phyloP scores from a whole-genome alignment of 1,140 invertebrate species.

The Teleopsis dalmanni region DNA sequence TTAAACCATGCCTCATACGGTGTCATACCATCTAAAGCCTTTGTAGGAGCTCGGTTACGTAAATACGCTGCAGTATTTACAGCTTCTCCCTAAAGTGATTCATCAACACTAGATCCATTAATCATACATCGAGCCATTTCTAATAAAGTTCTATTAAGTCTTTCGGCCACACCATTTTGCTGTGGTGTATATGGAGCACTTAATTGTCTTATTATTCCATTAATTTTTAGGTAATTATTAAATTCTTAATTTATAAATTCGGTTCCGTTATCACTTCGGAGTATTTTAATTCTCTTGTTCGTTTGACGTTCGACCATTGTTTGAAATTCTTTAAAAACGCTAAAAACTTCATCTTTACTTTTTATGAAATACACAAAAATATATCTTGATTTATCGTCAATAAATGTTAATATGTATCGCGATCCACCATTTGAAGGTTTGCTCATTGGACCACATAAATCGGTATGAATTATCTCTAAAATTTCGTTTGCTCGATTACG shows the following conservation, averaged over 20 bases:
- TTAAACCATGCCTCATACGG: background rate
- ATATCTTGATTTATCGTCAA: constrained; percentile 39
- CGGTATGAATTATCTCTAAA: constrained; percentile 35
- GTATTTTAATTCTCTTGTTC: background rate
- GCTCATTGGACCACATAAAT: constrained; percentile 43
- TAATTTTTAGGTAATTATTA: constrained; percentile 5
- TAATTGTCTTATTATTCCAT: constrained; percentile 16
- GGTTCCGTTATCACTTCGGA: constrained; percentile 26
- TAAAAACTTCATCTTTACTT: constrained; percentile 19
- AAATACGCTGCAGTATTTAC: constrained; percentile 25
- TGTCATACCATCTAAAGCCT: background rate
- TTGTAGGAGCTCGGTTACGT: constrained; percentile 2
- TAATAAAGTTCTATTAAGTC: constrained; percentile 26
- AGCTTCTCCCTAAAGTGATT: constrained; percentile 46
- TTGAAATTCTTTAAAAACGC: constrained; percentile 11
- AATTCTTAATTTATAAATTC: constrained; percentile 21
- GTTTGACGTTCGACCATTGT: constrained; percentile 4
- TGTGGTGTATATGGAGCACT: constrained; percentile 30
- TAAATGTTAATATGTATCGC: constrained; percentile 37
- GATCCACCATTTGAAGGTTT: constrained; percentile 23
- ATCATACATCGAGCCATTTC: constrained; percentile 25
- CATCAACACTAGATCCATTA: constrained; percentile 28
- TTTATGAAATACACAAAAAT: constrained; percentile 40
- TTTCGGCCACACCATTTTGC: constrained; percentile 35
- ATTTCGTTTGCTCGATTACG: background rate